Conservation (phyloP, 1,140 invertebrate genomes). For the Drosophila bocqueti region DNA sequence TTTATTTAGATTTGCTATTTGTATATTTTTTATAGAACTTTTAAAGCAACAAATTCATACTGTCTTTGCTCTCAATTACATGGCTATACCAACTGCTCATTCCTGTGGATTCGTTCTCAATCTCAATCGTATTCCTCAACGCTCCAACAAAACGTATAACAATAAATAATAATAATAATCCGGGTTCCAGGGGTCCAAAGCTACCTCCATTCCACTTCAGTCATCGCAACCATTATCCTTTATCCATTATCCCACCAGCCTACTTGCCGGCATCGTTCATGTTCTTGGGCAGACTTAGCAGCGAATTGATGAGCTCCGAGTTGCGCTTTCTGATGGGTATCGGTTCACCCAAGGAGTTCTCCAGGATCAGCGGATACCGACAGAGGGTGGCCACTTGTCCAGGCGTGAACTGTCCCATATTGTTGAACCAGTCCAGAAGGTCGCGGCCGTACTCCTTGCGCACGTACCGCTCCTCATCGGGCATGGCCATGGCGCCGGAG, state of each 20-base stretch:
- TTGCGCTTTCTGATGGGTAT: conserved; percentile 87
- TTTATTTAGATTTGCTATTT: conserved; percentile 16
- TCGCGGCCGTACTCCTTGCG: conserved; percentile 82
- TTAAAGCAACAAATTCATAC: conserved; percentile 48
- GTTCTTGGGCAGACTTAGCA: conserved; percentile 89
- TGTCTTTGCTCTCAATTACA: conserved; percentile 37
- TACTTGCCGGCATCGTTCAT: conserved; percentile 89
- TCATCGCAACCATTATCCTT: neutral
- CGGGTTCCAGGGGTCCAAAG: conserved; percentile 24
- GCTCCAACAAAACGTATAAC: conserved; percentile 11
- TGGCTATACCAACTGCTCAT: conserved; percentile 24
- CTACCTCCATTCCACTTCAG: neutral
- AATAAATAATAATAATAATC: conserved; percentile 28
- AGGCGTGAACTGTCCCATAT: conserved; percentile 49
- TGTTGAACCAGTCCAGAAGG: conserved; percentile 73
- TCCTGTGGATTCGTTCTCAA: conserved; percentile 13
- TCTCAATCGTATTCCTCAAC: neutral
- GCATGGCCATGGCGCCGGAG: conserved; percentile 51
- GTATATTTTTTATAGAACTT: conserved; percentile 33
- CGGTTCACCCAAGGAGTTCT: conserved; percentile 55
- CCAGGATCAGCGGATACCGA: conserved; percentile 62
- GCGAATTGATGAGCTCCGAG: conserved; percentile 90
- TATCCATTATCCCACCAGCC: neutral
- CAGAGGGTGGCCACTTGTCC: conserved; percentile 54
- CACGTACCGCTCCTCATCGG: conserved; percentile 82